A percentile compares a stretch with the other conserved stretches of the same genome.
Conservation (phyloP, 1,140 invertebrate species). For the Anastatus disparis region DNA sequence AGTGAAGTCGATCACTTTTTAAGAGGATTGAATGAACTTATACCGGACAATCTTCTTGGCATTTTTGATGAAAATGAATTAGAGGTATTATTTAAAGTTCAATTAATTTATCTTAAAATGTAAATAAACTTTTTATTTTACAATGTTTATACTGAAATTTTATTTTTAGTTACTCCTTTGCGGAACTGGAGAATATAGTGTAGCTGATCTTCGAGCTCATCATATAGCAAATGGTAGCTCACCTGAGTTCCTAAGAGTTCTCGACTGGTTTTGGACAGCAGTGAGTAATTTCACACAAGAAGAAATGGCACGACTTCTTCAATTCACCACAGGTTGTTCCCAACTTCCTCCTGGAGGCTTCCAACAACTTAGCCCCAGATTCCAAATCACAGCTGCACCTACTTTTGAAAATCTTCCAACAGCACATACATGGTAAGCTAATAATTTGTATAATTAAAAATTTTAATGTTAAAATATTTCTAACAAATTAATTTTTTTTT, state of each 20-base stretch:
- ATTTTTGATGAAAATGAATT: conserved; percentile 97
- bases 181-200: conserved; percentile 92
- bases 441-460: too few species aligned
- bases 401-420: conserved; percentile 91
- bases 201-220: conserved; percentile 88
- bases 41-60: conserved; percentile 90
- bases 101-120: too few species aligned
- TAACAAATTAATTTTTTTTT: too few species aligned
- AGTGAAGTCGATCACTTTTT: conserved; percentile 90
- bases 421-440: conserved; percentile 86
- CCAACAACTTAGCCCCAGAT: conserved; percentile 86
- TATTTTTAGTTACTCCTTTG: conserved; percentile 83
- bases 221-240: conserved; percentile 87
- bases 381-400: conserved; percentile 89
- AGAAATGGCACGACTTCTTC: conserved; percentile 91
- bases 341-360: conserved; percentile 92
- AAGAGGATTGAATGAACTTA: conserved; percentile 88
- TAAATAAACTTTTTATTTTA: too few species aligned
- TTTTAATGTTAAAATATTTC: too few species aligned
- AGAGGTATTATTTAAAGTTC: conserved; percentile 72
- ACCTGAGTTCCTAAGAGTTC: conserved; percentile 82
- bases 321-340: conserved; percentile 94
- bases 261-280: conserved; percentile 96
- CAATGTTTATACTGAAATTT: conserved; percentile 35
- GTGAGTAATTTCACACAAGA: conserved; percentile 91